Conservation (phyloP, 2,113 vertebrate species). For the Oostethus manadensis region DNA sequence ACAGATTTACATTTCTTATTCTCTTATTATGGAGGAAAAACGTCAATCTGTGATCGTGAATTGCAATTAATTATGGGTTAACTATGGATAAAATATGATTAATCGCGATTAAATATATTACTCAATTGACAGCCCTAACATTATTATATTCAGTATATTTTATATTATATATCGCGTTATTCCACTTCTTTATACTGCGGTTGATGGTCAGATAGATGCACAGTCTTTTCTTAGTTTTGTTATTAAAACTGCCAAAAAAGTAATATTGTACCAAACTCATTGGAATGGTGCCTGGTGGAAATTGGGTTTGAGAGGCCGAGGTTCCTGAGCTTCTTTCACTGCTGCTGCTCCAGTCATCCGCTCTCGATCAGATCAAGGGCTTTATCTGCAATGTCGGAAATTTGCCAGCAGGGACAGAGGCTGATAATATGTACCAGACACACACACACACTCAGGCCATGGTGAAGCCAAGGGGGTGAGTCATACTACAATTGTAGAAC, state of each 20-base stretch:
- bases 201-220: no score
- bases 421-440: conserved; percentile 53
- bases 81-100: no score
- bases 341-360: conserved; percentile 45
- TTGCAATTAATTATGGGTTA: no score
- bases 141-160: no score
- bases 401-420: conserved; percentile 38
- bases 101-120: no score
- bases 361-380: conserved; percentile 36
- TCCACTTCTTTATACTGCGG: no score
- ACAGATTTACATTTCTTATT: no score
- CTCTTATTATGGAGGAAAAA: no score
- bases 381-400: conserved; percentile 57
- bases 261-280: neutral
- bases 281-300: neutral
- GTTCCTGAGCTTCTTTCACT: conserved; percentile 61
- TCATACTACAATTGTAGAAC: conserved; percentile 17
- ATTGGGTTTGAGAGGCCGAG: conserved; percentile 19
- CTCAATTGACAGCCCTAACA: no score
- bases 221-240: neutral
- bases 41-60: no score
- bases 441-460: conserved; percentile 23
- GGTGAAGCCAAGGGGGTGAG: conserved; percentile 35
- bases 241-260: neutral
- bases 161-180: no score